phyloP scores from a whole-genome alignment of 2,797 vertebrate species.

The Merluccius polli region DNA sequence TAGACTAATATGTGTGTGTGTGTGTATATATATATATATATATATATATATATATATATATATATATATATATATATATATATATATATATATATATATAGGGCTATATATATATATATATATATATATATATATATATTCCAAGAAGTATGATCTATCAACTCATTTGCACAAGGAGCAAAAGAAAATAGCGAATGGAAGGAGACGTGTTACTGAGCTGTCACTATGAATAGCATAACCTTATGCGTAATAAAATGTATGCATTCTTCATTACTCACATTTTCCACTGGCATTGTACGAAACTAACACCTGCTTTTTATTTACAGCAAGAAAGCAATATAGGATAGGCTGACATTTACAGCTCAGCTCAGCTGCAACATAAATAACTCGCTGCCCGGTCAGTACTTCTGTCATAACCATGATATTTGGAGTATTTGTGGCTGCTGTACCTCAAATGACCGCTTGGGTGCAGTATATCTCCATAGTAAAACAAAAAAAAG shows the following conservation, averaged over 20 bases:
- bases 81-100: no score
- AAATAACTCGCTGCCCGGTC: background rate
- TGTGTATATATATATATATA: no score
- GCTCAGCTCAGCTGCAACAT: background rate
- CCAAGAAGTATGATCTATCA: no score
- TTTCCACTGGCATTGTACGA: background rate
- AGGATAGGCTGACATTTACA: background rate
- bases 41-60: no score
- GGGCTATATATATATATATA: no score
- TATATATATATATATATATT: no score
- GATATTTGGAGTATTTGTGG: background rate
- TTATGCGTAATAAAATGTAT: background rate
- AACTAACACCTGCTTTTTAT: background rate
- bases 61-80: no score
- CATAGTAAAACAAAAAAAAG: slow-evolving; percentile 43
- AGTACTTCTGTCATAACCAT: background rate
- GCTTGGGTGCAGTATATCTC: slow-evolving; percentile 71
- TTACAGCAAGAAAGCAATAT: background rate
- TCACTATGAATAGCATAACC: background rate
- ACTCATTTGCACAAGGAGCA: no score
- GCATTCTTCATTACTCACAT: background rate
- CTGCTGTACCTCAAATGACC: slow-evolving; percentile 39
- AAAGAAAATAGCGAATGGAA: background rate
- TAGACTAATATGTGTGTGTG: no score
- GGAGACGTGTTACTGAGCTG: background rate